Evolutionary conservation across 2,797 vertebrate genomes (phyloP), one percentile per base, ranked within the genome.

Genomic region (Dallia pectoralis): DNA sequence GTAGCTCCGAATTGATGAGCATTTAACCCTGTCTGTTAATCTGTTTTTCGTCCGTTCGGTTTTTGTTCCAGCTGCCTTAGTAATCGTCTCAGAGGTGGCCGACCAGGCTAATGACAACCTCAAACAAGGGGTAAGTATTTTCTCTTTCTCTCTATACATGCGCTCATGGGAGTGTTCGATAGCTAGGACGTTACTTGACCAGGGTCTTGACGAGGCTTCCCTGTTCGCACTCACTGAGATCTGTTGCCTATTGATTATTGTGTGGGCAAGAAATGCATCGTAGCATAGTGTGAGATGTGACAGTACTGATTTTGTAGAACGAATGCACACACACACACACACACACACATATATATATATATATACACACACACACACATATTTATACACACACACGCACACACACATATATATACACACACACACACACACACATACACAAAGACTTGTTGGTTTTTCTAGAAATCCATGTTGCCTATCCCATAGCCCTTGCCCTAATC

Each of bases 71-170:
- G 97, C 95, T 90, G 95, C 93, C 18, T 93, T 99, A 91, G 91
- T 93, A 76, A 91, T 96, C 9, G 87, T 99, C 86, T 96, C 95
- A 71, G 96, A 95, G 86, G 92, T 98, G 78, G 95, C 95, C 0
- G 97, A 97, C 83, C 93, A 91, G 79, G 96, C 96, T 84, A 97
- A 95, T 0, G 96, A 98, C 85, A 95, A 94, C 86, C 95, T 99
- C 86, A 94, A 95, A 78, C 95, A 99, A 75, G 97, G 96, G 94
- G 97, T 99, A 86, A 95, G 96, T 94, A 77, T 9, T 29, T 14
- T 76, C 18, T 71, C 27, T 19, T 15, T 18, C 27, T 30, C 25
- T 47, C 51, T 64, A 22, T 22, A 12, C 44, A 61, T 53, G 44
- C 65, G 48, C 32, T 16, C 6, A 27, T 49, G 44, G 30, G 56